These are phyloP conservation scores for Pelecanoides urinatrix DNA, from an alignment of 2,113 vertebrate genomes.

Conservation along the genomic window DNA sequence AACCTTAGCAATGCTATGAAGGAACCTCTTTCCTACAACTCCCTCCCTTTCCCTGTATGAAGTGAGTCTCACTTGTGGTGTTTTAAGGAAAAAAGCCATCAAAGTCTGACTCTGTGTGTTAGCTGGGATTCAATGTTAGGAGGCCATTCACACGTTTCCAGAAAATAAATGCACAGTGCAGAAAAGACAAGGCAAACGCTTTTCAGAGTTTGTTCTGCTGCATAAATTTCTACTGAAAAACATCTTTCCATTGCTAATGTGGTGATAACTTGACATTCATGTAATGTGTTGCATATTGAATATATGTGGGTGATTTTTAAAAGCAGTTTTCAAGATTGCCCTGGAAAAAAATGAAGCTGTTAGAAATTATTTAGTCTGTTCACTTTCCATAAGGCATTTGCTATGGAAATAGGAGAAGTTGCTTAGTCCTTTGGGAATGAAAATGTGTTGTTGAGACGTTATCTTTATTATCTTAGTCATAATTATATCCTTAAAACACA, in stretches of 20 bases:
- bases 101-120: not conserved
- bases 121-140: not conserved
- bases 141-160: not conserved
- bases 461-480: not conserved
- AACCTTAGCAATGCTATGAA: not conserved
- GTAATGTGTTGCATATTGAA: not conserved
- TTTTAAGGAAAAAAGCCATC: not conserved
- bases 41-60: not conserved
- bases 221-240: not conserved
- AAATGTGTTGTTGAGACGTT: not conserved
- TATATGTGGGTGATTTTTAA: not conserved
- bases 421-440: not conserved
- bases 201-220: not conserved
- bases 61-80: not conserved
- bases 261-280: not conserved
- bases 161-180: not conserved
- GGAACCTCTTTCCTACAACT: not conserved
- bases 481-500: not conserved
- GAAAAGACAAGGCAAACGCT: not conserved
- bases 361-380: not conserved
- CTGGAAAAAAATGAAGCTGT: not conserved
- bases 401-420: not conserved
- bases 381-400: not conserved
- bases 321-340: not conserved
- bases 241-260: not conserved